These are phyloP conservation scores for Blennius ocellaris DNA, from an alignment of 2,113 vertebrate genomes.

Conservation along the genomic window DNA sequence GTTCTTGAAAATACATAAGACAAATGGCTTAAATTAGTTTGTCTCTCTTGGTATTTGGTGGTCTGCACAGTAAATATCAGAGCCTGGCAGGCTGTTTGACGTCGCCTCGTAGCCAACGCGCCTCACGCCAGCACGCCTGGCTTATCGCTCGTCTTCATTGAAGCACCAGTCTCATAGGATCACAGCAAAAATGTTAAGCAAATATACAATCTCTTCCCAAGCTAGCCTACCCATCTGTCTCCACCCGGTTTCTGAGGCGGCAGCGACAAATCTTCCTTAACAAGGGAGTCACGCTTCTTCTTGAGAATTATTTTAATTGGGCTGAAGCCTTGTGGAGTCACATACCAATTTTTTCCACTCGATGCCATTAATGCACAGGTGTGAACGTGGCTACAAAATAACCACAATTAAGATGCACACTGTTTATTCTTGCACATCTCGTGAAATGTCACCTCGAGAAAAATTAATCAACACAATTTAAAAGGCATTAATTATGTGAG, in stretches of 20 bases:
- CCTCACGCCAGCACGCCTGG: constrained; percentile 1
- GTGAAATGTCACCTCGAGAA: no score
- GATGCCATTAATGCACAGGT: no score
- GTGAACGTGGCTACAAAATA: no score
- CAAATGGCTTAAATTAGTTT: neutral
- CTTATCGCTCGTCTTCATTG: constrained; percentile 18
- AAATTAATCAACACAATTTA: no score
- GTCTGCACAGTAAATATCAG: constrained; percentile 36
- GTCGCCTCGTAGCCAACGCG: constrained; percentile 18
- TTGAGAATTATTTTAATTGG: constrained; percentile 7
- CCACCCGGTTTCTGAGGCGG: constrained; percentile 1
- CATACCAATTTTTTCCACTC: no score
- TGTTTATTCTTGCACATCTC: no score
- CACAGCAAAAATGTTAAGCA: constrained; percentile 31
- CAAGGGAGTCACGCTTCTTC: neutral
- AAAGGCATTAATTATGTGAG: no score
- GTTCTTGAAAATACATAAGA: constrained; percentile 4
- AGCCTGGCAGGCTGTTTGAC: constrained; percentile 30
- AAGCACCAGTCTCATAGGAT: constrained; percentile 14
- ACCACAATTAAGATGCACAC: no score
- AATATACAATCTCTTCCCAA: neutral
- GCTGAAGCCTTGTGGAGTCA: neutral
- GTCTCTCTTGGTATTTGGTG: constrained; percentile 33
- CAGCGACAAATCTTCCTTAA: neutral
- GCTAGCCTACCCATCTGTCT: constrained; percentile 15